Percentiles rank a stretch among this genome's conserved stretches.
Conservation (phyloP, 2,888 invertebrate species). For the Balanococcus diminutus region DNA sequence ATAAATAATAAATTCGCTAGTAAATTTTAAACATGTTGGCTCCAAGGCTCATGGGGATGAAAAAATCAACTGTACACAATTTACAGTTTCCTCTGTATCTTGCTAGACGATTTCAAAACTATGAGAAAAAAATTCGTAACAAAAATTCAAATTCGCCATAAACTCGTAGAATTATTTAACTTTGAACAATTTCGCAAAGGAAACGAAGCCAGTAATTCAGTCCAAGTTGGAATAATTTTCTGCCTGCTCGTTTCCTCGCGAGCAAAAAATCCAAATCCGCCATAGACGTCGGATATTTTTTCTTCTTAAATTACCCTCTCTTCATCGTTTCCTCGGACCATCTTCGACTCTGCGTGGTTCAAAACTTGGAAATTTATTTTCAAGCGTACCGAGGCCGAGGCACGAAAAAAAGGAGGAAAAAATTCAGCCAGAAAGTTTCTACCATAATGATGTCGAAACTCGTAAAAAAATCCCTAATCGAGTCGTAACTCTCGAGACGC, state of each 20-base stretch:
- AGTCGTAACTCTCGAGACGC: slow-evolving; percentile 7
- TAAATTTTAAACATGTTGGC: not conserved
- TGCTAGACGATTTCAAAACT: not conserved
- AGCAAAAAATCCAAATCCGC: not conserved
- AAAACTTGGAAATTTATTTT: slow-evolving; percentile 11
- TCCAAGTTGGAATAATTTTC: slow-evolving; percentile 33
- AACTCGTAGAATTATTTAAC: not conserved
- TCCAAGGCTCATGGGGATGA: not conserved
- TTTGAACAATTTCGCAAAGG: slow-evolving; percentile 22
- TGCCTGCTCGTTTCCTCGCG: slow-evolving; percentile 12
- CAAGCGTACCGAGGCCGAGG: not conserved
- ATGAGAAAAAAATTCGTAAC: not conserved
- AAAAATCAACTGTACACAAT: not conserved
- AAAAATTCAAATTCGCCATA: slow-evolving; percentile 33
- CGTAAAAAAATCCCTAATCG: not conserved
- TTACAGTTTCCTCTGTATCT: not conserved
- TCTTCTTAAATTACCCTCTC: not conserved
- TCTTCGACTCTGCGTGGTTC: not conserved
- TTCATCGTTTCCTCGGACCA: not conserved
- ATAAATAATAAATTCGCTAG: not conserved
- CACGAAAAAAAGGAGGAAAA: not conserved
- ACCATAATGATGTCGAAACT: not conserved
- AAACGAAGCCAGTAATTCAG: slow-evolving; percentile 5
- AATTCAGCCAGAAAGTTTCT: not conserved
- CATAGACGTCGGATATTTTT: not conserved